Base-by-base conservation (phyloP, 2,888 invertebrate genomes). In the Drosophila gaucha region DNA sequence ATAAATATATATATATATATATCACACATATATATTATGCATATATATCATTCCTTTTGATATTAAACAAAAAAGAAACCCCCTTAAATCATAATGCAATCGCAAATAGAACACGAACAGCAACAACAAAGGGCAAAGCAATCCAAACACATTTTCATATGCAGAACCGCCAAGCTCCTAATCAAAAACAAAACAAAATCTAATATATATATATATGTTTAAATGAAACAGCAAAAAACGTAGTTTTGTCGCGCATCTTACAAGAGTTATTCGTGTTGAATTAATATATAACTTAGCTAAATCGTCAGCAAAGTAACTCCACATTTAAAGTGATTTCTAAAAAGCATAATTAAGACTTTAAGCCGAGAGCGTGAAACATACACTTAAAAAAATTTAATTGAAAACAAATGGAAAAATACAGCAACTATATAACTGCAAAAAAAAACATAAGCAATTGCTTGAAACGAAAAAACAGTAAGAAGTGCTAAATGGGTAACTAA, bases 11-110 rank as follows among this genome's bases (percentile, higher is more conserved):
- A 55, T 39, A 47, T 39, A 59, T 59, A 76, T 72, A 60, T 72
- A 71, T 56, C n/a, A 20, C 20, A 76, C 65, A 67, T 65, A 56
- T 74, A 79, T 72, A 90, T 89, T 78, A 74, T 63, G 69, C 69
- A 89, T 90, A 89, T 89, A 87, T 90, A 91, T 90, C 91, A 91
- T 91, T 91, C 91, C 91, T 90, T 91, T 91, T 90, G 90, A 91
- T 91, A 91, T 91, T 91, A 89, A 89, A 88, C 70, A 62, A 67
- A 72, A 67, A 35, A 59, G 67, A 79, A 67, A 30, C 67, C 59
- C 67, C 59, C 31, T 46, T 31, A 12, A n/a, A 46, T n/a, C 71
- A 65, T 64, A 73, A 74, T 60, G 38, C 55, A 67, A 77, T 58
- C 55, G 52, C 68, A 72, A 64, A 33, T 35, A 55, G 38, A 46